Conservation (phyloP, 2,113 vertebrate genomes). For the Corythornis cristatus region DNA sequence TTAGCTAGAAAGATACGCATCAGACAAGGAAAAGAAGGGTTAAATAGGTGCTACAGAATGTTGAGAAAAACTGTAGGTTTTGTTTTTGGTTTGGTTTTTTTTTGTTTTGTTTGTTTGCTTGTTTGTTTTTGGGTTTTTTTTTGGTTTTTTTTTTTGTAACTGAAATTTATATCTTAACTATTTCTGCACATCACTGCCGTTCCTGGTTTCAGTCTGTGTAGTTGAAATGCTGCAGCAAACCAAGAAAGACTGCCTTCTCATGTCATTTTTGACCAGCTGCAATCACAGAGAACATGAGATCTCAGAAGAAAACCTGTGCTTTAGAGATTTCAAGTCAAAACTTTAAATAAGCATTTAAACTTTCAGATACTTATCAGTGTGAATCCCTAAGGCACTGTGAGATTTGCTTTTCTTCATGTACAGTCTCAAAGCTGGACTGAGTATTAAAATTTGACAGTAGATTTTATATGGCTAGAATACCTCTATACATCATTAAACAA, state of each 20-base stretch:
- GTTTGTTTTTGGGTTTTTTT: too few species aligned
- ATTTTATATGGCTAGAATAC: slow-evolving; percentile 1
- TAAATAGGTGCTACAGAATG: neutral
- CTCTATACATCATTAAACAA: slow-evolving; percentile 34
- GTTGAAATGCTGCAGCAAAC: slow-evolving; percentile 24
- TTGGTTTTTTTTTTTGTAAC: neutral
- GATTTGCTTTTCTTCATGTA: neutral
- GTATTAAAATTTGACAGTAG: slow-evolving; percentile 32
- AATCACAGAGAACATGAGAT: slow-evolving; percentile 18
- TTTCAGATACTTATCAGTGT: slow-evolving; percentile 11
- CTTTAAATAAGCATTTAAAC: slow-evolving; percentile 52
- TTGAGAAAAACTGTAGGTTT: neutral
- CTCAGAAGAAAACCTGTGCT: slow-evolving; percentile 25
- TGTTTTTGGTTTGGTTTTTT: neutral
- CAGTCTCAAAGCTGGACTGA: slow-evolving; percentile 11
- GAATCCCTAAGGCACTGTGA: neutral
- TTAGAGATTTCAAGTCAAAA: slow-evolving; percentile 29
- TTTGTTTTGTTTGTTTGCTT: neutral
- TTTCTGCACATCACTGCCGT: neutral
- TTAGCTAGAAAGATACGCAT: neutral
- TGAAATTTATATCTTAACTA: neutral
- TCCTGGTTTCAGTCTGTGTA: neutral
- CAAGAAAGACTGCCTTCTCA: slow-evolving; percentile 15
- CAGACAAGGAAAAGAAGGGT: neutral
- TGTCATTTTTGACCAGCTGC: neutral